phyloP scores from a whole-genome alignment of 2,888 invertebrate genomes.

The Xestobium rufovillosum region DNA sequence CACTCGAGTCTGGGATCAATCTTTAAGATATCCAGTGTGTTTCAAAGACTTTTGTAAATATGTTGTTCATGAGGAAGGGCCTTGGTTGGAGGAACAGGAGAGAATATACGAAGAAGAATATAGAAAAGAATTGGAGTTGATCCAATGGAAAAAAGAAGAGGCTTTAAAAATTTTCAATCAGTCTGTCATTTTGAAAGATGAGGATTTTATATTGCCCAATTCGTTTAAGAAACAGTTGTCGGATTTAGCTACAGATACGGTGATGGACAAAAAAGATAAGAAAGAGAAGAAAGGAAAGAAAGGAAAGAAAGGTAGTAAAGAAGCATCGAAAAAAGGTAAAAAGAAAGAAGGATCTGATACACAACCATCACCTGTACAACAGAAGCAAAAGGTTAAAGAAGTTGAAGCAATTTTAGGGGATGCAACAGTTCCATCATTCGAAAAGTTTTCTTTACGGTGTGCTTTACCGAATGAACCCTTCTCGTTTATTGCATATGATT shows the following conservation, averaged over 20 bases:
- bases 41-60: slow-evolving; percentile 32
- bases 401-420: not conserved
- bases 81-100: slow-evolving; percentile 25
- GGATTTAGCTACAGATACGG: slow-evolving; percentile 3
- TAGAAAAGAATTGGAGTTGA: slow-evolving; percentile 10
- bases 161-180: slow-evolving; percentile 12
- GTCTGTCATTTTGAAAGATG: slow-evolving; percentile 7
- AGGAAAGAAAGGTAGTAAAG: not conserved
- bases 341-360: not conserved
- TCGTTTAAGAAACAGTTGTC: slow-evolving; percentile 4
- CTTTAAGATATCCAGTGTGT: slow-evolving; percentile 28
- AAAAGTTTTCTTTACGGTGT: not conserved
- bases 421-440: too few species aligned
- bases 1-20: slow-evolving; percentile 23
- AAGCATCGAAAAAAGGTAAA: not conserved
- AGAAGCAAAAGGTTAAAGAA: not conserved
- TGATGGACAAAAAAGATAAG: slow-evolving; percentile 11
- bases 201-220: slow-evolving; percentile 10
- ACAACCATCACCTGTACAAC: not conserved
- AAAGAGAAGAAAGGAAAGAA: slow-evolving; percentile 1
- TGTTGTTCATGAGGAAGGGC: slow-evolving; percentile 19
- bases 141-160: slow-evolving; percentile 8
- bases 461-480: slow-evolving; percentile 7
- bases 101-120: not conserved
- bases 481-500: slow-evolving; percentile 26